phyloP scores from a whole-genome alignment of 2,797 vertebrate genomes.

The Bradypodion pumilum region DNA sequence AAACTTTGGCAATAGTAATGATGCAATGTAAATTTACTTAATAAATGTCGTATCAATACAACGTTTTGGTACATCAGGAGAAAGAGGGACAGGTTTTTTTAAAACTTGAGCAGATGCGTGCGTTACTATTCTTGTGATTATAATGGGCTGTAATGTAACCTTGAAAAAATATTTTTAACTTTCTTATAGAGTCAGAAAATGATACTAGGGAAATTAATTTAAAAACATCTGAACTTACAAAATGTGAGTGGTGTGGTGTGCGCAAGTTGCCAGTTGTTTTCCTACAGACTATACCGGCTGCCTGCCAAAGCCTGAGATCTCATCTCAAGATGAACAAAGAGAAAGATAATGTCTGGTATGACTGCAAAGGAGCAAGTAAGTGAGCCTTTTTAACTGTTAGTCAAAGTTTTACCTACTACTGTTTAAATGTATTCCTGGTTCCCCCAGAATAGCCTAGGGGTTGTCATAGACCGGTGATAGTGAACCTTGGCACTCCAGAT shows the following conservation, averaged over 20 bases:
- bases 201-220: conserved; percentile 79
- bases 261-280: conserved; percentile 93
- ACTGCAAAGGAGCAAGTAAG: conserved; percentile 86
- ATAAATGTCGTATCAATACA: too few species aligned
- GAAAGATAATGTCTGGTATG: conserved; percentile 84
- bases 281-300: conserved; percentile 83
- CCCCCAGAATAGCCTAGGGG: neutral
- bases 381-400: conserved; percentile 37
- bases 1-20: neutral
- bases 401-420: neutral
- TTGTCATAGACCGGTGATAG: too few species aligned
- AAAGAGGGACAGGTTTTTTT: neutral
- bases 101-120: neutral
- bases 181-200: conserved; percentile 70
- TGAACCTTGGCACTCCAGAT: too few species aligned
- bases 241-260: conserved; percentile 94
- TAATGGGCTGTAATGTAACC: conserved; percentile 5
- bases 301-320: conserved; percentile 84
- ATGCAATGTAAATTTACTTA: neutral
- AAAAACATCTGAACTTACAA: conserved; percentile 86
- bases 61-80: too few species aligned
- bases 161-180: conserved; percentile 37
- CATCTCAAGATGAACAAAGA: conserved; percentile 86
- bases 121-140: neutral
- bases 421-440: neutral